Conservation (phyloP, 2,797 vertebrate genomes). For the Sebastiscus albofasciatus region DNA sequence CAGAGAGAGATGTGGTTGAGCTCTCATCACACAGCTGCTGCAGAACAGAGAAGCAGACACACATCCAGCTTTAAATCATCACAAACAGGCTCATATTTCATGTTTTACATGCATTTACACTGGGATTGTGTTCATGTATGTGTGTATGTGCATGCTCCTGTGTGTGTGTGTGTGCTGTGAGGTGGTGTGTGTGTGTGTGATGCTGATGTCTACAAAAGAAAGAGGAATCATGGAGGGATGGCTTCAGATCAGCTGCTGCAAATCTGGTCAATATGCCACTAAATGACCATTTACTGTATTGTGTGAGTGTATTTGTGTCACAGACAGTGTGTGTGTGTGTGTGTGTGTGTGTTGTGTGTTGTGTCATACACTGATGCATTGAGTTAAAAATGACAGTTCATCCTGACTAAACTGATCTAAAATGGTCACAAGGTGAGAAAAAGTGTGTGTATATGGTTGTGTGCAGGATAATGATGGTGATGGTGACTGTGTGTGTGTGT, state of each 20-base stretch:
- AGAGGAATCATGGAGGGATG: conserved; percentile 47
- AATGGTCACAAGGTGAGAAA: background rate
- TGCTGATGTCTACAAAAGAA: conserved; percentile 54
- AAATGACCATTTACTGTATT: background rate
- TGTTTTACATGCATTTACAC: background rate
- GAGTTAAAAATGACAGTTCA: background rate
- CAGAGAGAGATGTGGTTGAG: background rate
- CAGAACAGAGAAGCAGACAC: no score
- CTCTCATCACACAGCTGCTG: background rate
- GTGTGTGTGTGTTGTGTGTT: background rate
- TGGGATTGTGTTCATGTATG: background rate
- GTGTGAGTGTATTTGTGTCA: no score
- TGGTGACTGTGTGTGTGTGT: background rate
- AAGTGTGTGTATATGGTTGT: background rate
- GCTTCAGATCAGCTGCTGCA: conserved; percentile 38
- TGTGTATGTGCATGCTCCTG: background rate
- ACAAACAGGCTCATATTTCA: rapidly evolving
- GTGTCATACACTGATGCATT: background rate
- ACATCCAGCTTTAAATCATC: background rate
- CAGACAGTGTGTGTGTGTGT: background rate
- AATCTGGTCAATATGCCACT: conserved; percentile 5
- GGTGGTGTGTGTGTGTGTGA: background rate
- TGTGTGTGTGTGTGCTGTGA: no score
- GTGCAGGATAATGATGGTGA: background rate
- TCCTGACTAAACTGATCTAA: background rate